Conservation (phyloP, 2,113 vertebrate genomes). For the Tympanuchus pallidicinctus region DNA sequence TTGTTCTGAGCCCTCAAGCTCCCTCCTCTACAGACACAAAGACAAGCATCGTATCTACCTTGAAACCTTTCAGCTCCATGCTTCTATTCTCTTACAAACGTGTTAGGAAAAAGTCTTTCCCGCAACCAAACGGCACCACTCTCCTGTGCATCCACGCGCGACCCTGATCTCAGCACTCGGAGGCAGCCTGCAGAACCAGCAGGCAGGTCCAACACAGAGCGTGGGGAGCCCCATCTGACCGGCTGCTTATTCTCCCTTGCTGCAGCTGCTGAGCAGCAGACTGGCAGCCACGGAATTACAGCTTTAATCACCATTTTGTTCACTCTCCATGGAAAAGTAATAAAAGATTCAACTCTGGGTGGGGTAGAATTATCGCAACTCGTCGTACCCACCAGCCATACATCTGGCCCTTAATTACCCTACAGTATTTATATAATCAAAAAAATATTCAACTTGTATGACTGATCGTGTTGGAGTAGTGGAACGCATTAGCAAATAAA, state of each 20-base stretch:
- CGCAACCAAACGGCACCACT: neutral
- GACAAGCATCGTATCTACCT: neutral
- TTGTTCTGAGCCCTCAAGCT: neutral
- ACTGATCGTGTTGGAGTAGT: constrained; percentile 62
- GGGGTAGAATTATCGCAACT: neutral
- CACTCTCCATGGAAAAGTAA: constrained; percentile 24
- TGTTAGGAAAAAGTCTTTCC: neutral
- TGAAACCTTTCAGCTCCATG: fast-evolving
- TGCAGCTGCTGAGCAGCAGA: constrained; percentile 11
- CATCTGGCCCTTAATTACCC: constrained; percentile 73
- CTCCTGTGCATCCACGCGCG: neutral
- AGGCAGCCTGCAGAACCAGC: neutral
- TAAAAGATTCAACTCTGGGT: constrained; percentile 26
- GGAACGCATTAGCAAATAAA: constrained; percentile 74
- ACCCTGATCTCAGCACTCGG: neutral
- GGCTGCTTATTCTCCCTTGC: neutral
- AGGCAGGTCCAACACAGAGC: neutral
- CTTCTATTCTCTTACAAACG: neutral
- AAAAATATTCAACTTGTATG: constrained; percentile 69
- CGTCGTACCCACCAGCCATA: constrained; percentile 48
- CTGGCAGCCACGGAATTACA: constrained; percentile 5
- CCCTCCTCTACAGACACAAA: neutral
- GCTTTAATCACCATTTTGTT: constrained; percentile 54
- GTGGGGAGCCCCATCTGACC: fast-evolving
- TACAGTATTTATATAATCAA: constrained; percentile 67